Evolutionary conservation across 2,888 invertebrate species (phyloP).

Genomic region (Myopa tessellatipennis): DNA sequence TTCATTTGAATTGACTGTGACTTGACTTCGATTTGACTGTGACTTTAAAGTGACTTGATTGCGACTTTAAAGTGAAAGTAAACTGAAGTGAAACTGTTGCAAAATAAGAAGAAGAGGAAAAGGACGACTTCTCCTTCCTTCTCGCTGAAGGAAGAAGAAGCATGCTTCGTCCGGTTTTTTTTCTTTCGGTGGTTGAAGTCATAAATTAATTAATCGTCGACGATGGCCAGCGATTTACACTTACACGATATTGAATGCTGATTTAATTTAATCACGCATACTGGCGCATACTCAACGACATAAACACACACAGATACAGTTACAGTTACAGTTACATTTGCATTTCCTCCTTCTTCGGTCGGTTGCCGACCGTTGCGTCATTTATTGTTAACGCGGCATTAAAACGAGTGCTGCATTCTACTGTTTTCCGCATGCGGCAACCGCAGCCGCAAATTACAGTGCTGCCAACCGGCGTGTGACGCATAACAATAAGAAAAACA

Average conservation of each 20-base stretch:
- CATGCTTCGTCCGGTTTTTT: not conserved
- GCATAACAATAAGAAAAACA: not conserved
- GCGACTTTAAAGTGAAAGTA: too few relatives aligned
- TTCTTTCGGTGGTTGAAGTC: not conserved
- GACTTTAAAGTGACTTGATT: too few relatives aligned
- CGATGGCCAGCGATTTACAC: slow-evolving; percentile 3
- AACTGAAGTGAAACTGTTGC: not conserved
- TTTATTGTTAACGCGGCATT: not conserved
- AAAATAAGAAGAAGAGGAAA: not conserved
- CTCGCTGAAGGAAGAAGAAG: not conserved
- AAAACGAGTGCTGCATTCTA: not conserved
- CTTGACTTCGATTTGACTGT: too few relatives aligned
- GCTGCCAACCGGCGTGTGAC: not conserved
- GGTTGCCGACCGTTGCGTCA: not conserved
- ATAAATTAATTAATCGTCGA: slow-evolving; percentile 8
- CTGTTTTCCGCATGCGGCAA: slow-evolving; percentile 12
- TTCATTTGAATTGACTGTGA: too few relatives aligned
- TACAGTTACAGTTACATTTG: not conserved
- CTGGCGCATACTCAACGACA: slow-evolving; percentile 4
- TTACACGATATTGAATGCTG: slow-evolving; percentile 21
- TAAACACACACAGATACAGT: slow-evolving; percentile 4
- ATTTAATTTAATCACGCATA: slow-evolving; percentile 20
- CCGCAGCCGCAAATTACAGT: slow-evolving; percentile 27
- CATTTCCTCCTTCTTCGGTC: not conserved
- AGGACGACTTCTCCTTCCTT: too few relatives aligned